Evolutionary conservation across 2,797 vertebrate species (phyloP).

Genomic region (Philypnodon macrostomus): DNA sequence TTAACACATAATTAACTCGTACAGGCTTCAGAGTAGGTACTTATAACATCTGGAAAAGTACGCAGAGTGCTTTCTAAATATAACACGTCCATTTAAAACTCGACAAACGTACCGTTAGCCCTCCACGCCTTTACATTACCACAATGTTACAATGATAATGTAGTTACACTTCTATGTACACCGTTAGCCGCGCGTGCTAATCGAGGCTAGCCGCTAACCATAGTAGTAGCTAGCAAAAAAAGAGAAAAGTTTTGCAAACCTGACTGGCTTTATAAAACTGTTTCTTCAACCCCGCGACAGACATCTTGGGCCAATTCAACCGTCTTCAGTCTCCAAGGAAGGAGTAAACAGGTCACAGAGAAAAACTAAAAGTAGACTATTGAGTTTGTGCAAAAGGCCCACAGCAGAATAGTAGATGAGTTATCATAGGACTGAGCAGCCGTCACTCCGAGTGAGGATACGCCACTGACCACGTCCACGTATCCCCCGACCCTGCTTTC

Average conservation of each 20-base stretch:
- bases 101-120: background rate
- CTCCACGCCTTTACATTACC: slow-evolving; percentile 1
- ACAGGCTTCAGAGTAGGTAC: too few species aligned
- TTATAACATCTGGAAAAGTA: slow-evolving; percentile 1
- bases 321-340: slow-evolving; percentile 44
- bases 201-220: slow-evolving; percentile 48
- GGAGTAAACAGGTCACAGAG: slow-evolving; percentile 19
- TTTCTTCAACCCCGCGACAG: slow-evolving; percentile 95
- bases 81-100: background rate
- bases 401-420: slow-evolving; percentile 28
- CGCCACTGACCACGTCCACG: slow-evolving; percentile 74
- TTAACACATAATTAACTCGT: background rate
- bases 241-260: slow-evolving; percentile 78
- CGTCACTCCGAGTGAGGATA: slow-evolving; percentile 64
- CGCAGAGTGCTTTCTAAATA: background rate
- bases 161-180: slow-evolving; percentile 10
- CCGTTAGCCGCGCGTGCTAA: slow-evolving; percentile 56
- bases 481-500: slow-evolving; percentile 28
- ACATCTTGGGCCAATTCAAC: slow-evolving; percentile 82
- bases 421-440: slow-evolving; percentile 57
- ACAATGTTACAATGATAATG: slow-evolving; percentile 10
- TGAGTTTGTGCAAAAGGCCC: slow-evolving; percentile 40
- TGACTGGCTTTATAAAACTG: slow-evolving; percentile 99
- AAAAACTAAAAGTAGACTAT: slow-evolving; percentile 30
- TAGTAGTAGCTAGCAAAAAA: slow-evolving; percentile 40